Base-by-base conservation (phyloP, 2,797 vertebrate species). In the Galago senegalensis region DNA sequence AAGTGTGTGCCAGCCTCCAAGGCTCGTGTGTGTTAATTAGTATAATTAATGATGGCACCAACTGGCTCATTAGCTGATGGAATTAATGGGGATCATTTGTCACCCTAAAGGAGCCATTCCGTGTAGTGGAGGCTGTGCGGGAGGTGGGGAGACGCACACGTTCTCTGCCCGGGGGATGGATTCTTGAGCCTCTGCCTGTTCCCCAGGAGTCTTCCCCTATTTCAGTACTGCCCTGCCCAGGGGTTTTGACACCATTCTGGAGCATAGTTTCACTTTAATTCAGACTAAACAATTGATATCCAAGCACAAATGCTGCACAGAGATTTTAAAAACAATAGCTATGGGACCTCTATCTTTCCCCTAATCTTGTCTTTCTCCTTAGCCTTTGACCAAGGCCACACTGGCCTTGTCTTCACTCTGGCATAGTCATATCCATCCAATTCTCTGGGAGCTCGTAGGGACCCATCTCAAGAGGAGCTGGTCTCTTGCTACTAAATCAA, bases 81-180 rank as follows among this genome's bases (percentile, higher is more conserved):
- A 96, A 95, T 97, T 97, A 97, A 96, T 97, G 90, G 96, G 86
- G 88, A 92, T 86, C 96, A 95, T 98, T 97, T 97, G 93, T 98
- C 97, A 97, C 94, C 90, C 86, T 69, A 73, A 89, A 94, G 89
- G 89, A 96, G 95, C 49, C 82, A 21, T 75, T 94, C n/a, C 0
- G 29, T 53, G 5, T 58, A 21, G 17, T 2, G 1, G 70, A 72
- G 58, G 92, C 70, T 87, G 23, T 6, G 2, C 0, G 89, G 53
- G 76, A 77, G 49, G 20, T 49, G n/a, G 65, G 73, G 80, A 92
- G 53, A 72, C 2, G 56, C 31, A 18, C 49, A 21, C 0, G 3
- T 37, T 95, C 89, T 87, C 49, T 34, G n/a, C 40, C 34, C 31
- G 53, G 25, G 20, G 29, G 56, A 40, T 69, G 72, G 11, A 31